Base-by-base conservation (phyloP, 2,888 invertebrate species). In the Leucoptera coffeella region DNA sequence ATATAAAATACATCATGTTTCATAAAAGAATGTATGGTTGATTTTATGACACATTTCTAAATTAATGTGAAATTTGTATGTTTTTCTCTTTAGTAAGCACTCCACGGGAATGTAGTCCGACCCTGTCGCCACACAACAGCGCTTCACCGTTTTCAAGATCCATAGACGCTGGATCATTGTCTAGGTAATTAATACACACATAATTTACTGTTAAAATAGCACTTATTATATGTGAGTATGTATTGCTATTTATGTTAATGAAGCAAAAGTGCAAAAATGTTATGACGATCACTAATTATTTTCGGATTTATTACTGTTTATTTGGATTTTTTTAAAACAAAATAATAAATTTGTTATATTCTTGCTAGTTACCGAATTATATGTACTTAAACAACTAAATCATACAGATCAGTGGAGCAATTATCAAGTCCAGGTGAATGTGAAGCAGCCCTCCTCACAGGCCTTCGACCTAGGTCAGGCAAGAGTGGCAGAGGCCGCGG, bases 101-200 rank as follows among this genome's bases (percentile, higher is more conserved):
- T 13, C 85, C 85, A 8, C 82, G 87, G 41, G 88, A 88, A 52
- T 84, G 86, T 64, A 88, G 86, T 47, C 87, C 88, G 1, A 86
- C 87, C 13, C 52, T 88, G 37, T 88, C 88, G 25, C 88, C 88
- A 7, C 72, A 87, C 43, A 88, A 86, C 54, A 78, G 76, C 44
- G 62, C 51, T 1, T 77, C 76, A 9, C 82, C 84, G 10, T 87
- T 87, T 55, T 80, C 84, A 15, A 77, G 86, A 50, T 83, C 83
- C 25, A 77, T 83, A 44, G 82, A 83, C 46, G 77, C 80, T 26
- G 76, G 75, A 29, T 74, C 75, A 15, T 59, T 80, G 14, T 81
- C 81, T 29, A 77, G 79, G 79, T 79, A 45, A 6, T n/a, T n/a
- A 6, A 8, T 19, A n/a, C 2, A 19, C n/a, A n/a, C n/a, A n/a